phyloP scores from a whole-genome alignment of 2,797 vertebrate species.

The Intellagama lesueurii region DNA sequence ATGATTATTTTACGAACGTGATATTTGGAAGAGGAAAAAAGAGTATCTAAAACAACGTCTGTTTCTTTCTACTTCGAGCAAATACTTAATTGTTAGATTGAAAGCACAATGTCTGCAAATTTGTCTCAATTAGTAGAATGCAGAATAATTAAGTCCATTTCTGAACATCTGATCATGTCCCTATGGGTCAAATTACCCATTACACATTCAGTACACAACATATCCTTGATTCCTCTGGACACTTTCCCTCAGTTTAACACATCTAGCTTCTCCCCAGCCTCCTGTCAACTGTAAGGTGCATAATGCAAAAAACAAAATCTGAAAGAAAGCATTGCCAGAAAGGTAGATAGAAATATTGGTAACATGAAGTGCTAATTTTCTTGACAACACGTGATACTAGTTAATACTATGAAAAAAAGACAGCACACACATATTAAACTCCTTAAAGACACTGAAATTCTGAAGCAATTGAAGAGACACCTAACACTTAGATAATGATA shows the following conservation, averaged over 20 bases:
- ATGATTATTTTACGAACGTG: not conserved
- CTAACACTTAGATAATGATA: conserved; percentile 73
- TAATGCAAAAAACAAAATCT: not conserved
- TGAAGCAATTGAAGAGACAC: conserved; percentile 54
- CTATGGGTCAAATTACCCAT: not conserved
- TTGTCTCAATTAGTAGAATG: not conserved
- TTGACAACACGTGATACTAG: not conserved
- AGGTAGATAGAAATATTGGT: conserved; percentile 39
- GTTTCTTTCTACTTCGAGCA: not conserved
- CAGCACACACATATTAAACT: conserved; percentile 28
- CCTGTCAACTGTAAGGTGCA: not conserved
- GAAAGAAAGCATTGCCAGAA: not conserved
- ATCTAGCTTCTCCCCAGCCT: not conserved
- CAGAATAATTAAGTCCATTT: not conserved
- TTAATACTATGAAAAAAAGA: conserved; percentile 13
- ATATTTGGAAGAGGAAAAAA: not conserved
- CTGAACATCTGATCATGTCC: too few species aligned
- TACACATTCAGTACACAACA: not conserved
- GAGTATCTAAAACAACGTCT: not conserved
- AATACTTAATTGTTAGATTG: not conserved
- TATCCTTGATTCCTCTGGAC: not conserved
- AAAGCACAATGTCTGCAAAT: not conserved
- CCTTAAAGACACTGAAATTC: conserved; percentile 32
- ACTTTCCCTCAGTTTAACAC: conserved; percentile 5
- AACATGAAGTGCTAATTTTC: conserved; percentile 37